Base-by-base conservation (phyloP, 2,113 vertebrate species). In the Chaetodon auriga region DNA sequence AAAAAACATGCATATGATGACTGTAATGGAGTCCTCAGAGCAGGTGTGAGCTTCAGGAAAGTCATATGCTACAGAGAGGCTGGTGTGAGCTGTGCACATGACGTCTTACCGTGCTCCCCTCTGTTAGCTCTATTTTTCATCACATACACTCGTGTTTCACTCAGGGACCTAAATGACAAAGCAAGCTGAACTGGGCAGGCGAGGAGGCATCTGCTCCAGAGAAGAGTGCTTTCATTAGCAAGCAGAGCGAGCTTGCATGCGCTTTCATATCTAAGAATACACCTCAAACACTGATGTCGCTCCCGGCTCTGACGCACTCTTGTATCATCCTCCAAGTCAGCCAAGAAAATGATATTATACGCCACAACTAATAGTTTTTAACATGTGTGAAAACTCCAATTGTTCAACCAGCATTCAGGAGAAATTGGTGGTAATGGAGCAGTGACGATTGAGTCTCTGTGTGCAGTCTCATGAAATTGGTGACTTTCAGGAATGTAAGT, bases 351-450 rank as follows among this genome's bases (percentile, higher is more conserved):
- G 5, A 53, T 57, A 57, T 58, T 62, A 38, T 58, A 19, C 57
- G 65, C 60, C 49, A 71, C 70, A 23, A 6, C 58, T 82, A 74
- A 86, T 68, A 78, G 61, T 62, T 49, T 68, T 82, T 81, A 68
- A 88, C 82, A 62, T 46, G 74, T 57, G 6, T 75, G 57, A 86
- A 69, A 81, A 46, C 49, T 77, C 61, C 55, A 61, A 66, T 73
- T 81, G 62, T 81, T 62, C 38, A 46, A 35, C 23, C 10, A 8
- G 19, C 70, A 51, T 78, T 74, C 49, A 54, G 25, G 13, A 43
- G 38, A 79, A 72, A 73, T 62, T 8, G 45, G 23, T 23, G 15
- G 53, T 63, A 73, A 88, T 68, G 57, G 68, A 86, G 78, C 68
- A 38, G 23, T 49, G 81, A 77, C 45, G 38, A 72, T 57, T 25